Base-by-base conservation (phyloP, 2,888 invertebrate species). In the Amphipoea lucens region DNA sequence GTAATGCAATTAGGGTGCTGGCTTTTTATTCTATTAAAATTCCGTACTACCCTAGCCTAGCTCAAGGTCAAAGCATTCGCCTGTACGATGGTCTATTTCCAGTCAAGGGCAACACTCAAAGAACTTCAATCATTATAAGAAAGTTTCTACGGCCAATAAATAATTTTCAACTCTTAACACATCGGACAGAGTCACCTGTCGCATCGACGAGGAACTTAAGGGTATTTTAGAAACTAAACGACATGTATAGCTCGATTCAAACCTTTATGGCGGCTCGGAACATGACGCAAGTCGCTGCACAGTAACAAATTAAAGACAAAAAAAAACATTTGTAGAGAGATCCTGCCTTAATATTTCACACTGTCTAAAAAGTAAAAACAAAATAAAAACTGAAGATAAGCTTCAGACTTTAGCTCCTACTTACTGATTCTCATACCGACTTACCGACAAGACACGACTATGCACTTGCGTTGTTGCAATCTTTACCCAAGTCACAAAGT, bases 121-220 rank as follows among this genome's bases (percentile, higher is more conserved):
- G 45, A 76, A 86, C 76, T 82, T 62, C 36, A 42, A 62, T 42
- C 76, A 66, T 80, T 54, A 76, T 74, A 69, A 72, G 23, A 85
- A 81, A 85, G 68, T 85, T 88, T 72, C 45, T 51, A 71, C 63
- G 57, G 40, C 54, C 70, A 72, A 88, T 76, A 82, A 86, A 79
- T 88, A 57, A 80, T 82, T 78, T 78, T 76, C 88, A 73, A 88
- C 68, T 36, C 66, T 29, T 74, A 83, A 69, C 36, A 57, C 77
- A 79, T 65, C 29, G 23, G 48, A 66, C 71, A 75, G 60, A 72
- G 51, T 79, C 84, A 84, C 87, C 84, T 84, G 84, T 87, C 87
- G 66, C 69, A 14, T 40, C 4, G 6, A 69, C 20, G 36, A 60
- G 14, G 11, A 74, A 72, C 68, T 69, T 29, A 54, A 57, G 48